Base-by-base conservation (phyloP, 2,113 vertebrate species). In the Nymphicus hollandicus region DNA sequence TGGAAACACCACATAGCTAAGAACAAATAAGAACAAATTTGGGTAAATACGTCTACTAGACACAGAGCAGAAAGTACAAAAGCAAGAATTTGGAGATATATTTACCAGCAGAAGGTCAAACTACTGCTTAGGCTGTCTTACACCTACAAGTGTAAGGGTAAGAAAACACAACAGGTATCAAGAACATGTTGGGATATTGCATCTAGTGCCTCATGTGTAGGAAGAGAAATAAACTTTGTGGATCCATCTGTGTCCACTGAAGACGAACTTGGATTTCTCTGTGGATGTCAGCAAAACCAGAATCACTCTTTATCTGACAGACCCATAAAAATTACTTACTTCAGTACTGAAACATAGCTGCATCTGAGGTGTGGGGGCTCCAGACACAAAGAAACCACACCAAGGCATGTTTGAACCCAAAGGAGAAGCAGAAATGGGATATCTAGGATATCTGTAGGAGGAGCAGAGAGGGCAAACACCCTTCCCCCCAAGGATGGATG, bases 401-500 rank as follows among this genome's bases (percentile, higher is more conserved):
- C 39, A 53, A 56, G 15, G 4, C 6, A 9, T 1, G 1, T 72
- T 23, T 33, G 11, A 81, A 71, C 18, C 25, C 0, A 0, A 52
- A 28, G 70, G 4, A 63, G 33, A 86, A 55, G 18, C 3, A 69
- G 39, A 81, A 96, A 58, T 71, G 20, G 78, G 29, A 44, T 49
- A 79, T 85, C 27, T 81, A 49, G 37, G 7, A 85, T 56, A 18
- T 47, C 55, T 65, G 22, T 64, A n/a, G 72, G 6, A 78, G 27
- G 11, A 87, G 16, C 8, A 19, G 22, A 46, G 41, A 41, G 41
- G 41, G 12, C 58, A 20, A 73, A 6, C 25, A 76, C 11, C 6
- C 18, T 7, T 5, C 2, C 2, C 2, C 10, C 4, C 14, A 53
- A 39, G 20, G 17, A 6, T 22, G 35, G 25, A 52, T 82, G 23